These are phyloP conservation scores for Leuctra nigra DNA, from an alignment of 2,888 invertebrate genomes.

Conservation along the genomic window DNA sequence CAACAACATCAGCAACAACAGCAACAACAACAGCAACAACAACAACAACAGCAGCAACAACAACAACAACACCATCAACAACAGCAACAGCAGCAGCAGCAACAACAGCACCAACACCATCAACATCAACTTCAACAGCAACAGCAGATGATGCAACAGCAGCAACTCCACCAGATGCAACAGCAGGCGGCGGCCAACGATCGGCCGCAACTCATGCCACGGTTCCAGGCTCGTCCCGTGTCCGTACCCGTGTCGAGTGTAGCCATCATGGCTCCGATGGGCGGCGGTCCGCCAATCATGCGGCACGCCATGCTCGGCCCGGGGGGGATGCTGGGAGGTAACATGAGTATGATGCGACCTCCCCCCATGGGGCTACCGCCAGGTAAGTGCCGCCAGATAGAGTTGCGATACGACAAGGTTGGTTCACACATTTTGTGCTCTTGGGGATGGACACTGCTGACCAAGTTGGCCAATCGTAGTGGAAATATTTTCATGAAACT, in stretches of 20 bases:
- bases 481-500: no score
- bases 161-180: constrained; percentile 32
- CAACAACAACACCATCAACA: constrained; percentile 24
- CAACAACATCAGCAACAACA: constrained; percentile 24
- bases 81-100: constrained; percentile 24
- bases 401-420: constrained; percentile 13
- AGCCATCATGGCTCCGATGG: constrained; percentile 29
- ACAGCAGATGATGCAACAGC: constrained; percentile 33
- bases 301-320: constrained; percentile 47
- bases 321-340: constrained; percentile 50
- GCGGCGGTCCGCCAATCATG: constrained; percentile 42
- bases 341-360: constrained; percentile 52
- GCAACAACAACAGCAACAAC: constrained; percentile 40
- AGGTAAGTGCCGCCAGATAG: constrained; percentile 46
- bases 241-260: constrained; percentile 41
- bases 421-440: constrained; percentile 7
- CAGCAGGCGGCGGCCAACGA: constrained; percentile 44
- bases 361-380: constrained; percentile 57
- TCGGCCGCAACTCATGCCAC: constrained; percentile 39
- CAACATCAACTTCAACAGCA: constrained; percentile 31
- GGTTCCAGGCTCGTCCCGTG: constrained; percentile 38
- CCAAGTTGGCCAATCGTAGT: no score
- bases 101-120: constrained; percentile 28
- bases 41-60: constrained; percentile 24
- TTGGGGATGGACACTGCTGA: no score